Evolutionary conservation across 2,797 vertebrate genomes (phyloP), one percentile per base, ranked within the genome.

Genomic region (Microhierax caerulescens): DNA sequence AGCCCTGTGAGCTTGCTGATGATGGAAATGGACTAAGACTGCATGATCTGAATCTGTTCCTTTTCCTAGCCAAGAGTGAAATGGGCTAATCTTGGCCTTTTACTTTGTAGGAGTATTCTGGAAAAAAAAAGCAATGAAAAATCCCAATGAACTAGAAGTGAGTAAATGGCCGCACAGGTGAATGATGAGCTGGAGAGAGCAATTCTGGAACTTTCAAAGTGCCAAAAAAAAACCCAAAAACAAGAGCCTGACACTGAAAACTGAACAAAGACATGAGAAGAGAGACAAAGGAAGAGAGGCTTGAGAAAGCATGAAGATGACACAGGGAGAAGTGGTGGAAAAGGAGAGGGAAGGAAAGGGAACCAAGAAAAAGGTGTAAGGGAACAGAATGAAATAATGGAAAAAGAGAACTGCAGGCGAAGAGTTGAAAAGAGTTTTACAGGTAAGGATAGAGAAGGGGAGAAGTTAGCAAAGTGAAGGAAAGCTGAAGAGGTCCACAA

Each of bases 1-100:
- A 74, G 37, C 37, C 34, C 85, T 57, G 32, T 61, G 83, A 79
- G 74, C 19, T 91, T 93, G 54, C n/a, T 87, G 70, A 24, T 78
- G 64, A 37, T 88, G 54, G 43, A 84, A 94, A 86, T 56, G 57
- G 80, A 54, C 56, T 88, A 86, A 87, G 81, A 70, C 60, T 88
- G 8, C 7, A 43, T 61, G 39, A 77, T 79, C 30, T 86, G 34
- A 86, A 94, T 70, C 32, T 70, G 16, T 94, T 79, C 32, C 13
- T 85, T 87, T 97, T 92, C 72, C 41, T 69, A 88, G 43, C 34
- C 77, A 93, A 74, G 69, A 88, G 14, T 70, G 32, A 93, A 94
- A 81, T 45, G 16, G 37, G 11, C 17, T 88, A 65, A 10, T 57
- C 57, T 78, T 92, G 39, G 41, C 14, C 48, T 91, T 74, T 69